Percentiles rank a stretch among this genome's conserved stretches.
Conservation (phyloP, 2,888 invertebrate genomes). For the Leptarthrus brevirostris region DNA sequence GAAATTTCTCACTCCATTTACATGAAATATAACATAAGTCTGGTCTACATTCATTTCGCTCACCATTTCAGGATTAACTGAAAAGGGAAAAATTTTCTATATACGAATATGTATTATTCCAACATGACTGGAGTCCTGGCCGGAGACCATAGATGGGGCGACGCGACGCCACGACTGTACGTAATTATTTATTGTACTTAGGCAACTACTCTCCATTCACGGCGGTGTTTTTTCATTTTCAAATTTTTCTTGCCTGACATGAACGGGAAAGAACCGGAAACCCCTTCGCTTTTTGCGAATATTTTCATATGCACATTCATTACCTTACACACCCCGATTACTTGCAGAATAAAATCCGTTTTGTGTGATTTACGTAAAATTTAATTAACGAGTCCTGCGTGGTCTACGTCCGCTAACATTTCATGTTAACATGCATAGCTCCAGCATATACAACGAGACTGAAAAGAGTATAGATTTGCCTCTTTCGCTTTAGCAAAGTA, state of each 20-base stretch:
- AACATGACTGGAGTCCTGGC: too few relatives aligned
- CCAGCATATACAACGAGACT: background rate
- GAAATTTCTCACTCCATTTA: too few relatives aligned
- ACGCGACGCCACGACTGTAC: constrained; percentile 23
- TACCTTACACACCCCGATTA: background rate
- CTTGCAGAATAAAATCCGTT: constrained; percentile 42
- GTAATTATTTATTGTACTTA: constrained; percentile 43
- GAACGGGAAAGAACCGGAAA: background rate
- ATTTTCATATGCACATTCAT: constrained; percentile 5
- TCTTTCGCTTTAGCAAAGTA: background rate
- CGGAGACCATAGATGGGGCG: too few relatives aligned
- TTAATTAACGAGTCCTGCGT: constrained; percentile 43
- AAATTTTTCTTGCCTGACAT: constrained; percentile 38
- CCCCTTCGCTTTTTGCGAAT: background rate
- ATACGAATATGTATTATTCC: too few relatives aligned
- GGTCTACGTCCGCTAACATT: background rate
- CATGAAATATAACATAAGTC: too few relatives aligned
- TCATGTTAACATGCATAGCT: constrained; percentile 23
- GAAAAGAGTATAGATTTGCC: background rate
- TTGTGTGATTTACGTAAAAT: constrained; percentile 49
- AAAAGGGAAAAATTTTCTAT: too few relatives aligned
- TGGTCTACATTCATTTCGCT: too few relatives aligned
- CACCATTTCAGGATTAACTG: too few relatives aligned
- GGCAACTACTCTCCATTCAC: constrained; percentile 19
- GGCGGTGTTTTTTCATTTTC: background rate